Base-by-base conservation (phyloP, 2,888 invertebrate genomes). In the Baronia brevicornis region DNA sequence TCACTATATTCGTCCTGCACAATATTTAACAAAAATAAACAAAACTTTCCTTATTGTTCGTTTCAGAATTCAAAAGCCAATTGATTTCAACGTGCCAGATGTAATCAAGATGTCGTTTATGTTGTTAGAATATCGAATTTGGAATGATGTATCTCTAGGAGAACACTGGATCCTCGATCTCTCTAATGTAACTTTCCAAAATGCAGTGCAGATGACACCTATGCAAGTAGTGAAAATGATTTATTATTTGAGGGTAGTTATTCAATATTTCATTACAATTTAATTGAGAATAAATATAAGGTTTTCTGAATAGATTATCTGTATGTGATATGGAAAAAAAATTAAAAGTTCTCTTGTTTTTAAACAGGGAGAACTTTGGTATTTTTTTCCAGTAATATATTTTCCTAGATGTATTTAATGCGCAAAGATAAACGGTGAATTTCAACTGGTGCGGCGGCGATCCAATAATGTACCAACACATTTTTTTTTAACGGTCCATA, bases 181-280 rank as follows among this genome's bases (percentile, higher is more conserved):
- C 2, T 25, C 28, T 3, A 28, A 32, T 12, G 24, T 32, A 13
- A 24, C 13, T 1, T 37, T 32, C 9, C 31, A 32, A 2, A 32
- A 37, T 19, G 20, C 36, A 3, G 28, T 37, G 3, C 32, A 37
- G 21, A 28, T 37, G 32, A 32, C 32, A 5, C 31, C 36, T n/a
- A 6, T 22, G 6, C 28, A 30, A 1, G 8, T 37, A 0, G 5
- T 27, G 14, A 37, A 33, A 28, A 1, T 33, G 5, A 18, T 36
- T 15, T 36, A 26, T 23, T 36, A 14, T 7, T 3, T 36, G 14
- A 19, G 36, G 11, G 44, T 8, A 50, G 17, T 4, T 51, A 46
- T 1, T 44, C 5, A 0, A 49, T 4, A 29, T 10, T n/a, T 41
- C 35, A 10, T 33, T 10, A 27, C 20, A n/a, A 47, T 0, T 44